Base-by-base conservation (phyloP, 1,140 invertebrate species). In the Penaeus japonicus region DNA sequence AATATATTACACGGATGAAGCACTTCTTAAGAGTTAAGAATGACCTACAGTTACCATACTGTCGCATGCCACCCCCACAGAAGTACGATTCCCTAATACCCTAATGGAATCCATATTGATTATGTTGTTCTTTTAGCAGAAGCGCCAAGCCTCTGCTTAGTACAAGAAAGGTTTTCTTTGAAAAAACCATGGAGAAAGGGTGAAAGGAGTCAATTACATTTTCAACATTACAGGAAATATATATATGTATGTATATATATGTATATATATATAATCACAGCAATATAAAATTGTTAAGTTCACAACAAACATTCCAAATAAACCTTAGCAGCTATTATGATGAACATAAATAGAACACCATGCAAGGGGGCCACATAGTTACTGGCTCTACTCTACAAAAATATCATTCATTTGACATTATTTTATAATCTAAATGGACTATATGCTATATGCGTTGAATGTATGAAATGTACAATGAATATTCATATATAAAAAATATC, bases 31-130 rank as follows among this genome's bases (percentile, higher is more conserved):
- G 70, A 18, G 20, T 22, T 35, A 27, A 75, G 70, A 18, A 35
- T 27, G 20, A n/a, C 75, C 75, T 30, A 53, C 75, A 78, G 32
- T 78, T 35, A 17, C 75, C 39, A 39, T 39, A 78, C 35, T 86
- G 84, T 79, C 62, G 20, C 84, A 62, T 86, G 84, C 84, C 84
- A 65, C 32, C 84, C 84, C 79, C 84, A 86, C 39, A 62, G 57
- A 32, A 75, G 78, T 62, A 86, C 77, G 84, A 79, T 86, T 86
- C 77, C 84, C 84, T 86, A 86, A 86, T 86, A 86, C 75, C 84
- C 79, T 62, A 86, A 86, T 86, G 84, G 84, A 86, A 86, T 86
- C 84, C 84, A 86, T 86, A 86, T 86, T 86, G 84, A 86, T 86
- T 86, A 86, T 86, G 84, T 86, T 86, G 84, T 86, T 86, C 30